Evolutionary conservation across 2,888 invertebrate genomes (phyloP).

Genomic region (Cheilosia urbana): DNA sequence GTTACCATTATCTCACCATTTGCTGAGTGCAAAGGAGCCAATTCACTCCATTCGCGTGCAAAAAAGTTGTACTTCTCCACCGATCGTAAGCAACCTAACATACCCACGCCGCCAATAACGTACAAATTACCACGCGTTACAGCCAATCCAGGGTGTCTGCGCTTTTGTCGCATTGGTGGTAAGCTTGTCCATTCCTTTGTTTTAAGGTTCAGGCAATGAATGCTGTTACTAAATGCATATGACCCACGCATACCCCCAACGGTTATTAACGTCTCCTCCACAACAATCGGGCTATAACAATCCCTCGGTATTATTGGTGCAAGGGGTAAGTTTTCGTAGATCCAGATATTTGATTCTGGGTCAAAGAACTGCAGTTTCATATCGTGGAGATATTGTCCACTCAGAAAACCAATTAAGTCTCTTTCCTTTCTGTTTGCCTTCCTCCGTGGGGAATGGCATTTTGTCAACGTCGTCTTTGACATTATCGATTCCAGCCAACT

Average conservation of each 20-base stretch:
- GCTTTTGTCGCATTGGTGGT: background rate
- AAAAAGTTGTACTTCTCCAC: no score
- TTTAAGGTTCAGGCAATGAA: slow-evolving; percentile 1
- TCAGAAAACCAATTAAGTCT: background rate
- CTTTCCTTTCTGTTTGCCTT: no score
- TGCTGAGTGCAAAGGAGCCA: background rate
- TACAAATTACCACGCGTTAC: slow-evolving; percentile 8
- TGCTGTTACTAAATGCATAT: background rate
- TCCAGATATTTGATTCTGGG: background rate
- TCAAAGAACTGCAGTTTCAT: background rate
- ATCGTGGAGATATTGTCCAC: background rate
- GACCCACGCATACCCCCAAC: slow-evolving; percentile 1
- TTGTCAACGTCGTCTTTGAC: no score
- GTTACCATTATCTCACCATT: no score
- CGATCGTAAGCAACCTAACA: no score
- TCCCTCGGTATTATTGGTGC: no score
- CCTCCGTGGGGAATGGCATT: no score
- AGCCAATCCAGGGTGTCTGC: background rate
- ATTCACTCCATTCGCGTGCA: background rate
- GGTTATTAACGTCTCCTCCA: background rate
- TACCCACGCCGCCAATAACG: background rate
- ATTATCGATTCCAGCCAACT: no score
- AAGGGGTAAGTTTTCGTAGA: background rate
- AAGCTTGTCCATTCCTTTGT: slow-evolving; percentile 5
- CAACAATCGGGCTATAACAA: no score